These are phyloP conservation scores for Nomia melanderi DNA, from an alignment of 1,140 invertebrate genomes.

Conservation along the genomic window DNA sequence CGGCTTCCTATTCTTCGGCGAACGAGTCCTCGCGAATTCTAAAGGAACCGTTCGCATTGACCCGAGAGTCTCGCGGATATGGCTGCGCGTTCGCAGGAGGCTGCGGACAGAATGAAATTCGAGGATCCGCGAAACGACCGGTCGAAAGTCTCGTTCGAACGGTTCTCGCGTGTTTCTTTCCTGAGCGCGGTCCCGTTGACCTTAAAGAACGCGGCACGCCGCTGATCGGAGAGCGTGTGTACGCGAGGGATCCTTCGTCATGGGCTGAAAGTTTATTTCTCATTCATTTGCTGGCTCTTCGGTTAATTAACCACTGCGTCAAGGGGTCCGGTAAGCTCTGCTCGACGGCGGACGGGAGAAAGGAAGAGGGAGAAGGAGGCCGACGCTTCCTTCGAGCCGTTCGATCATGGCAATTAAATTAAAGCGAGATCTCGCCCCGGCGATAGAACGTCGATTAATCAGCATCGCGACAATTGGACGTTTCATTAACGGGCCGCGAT, in stretches of 20 bases:
- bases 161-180: background rate
- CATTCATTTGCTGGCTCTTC: conserved; percentile 30
- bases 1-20: conserved; percentile 10
- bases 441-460: conserved; percentile 76
- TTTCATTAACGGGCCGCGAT: conserved; percentile 72
- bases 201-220: conserved; percentile 16
- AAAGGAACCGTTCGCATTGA: background rate
- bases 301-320: conserved; percentile 42
- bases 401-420: conserved; percentile 74
- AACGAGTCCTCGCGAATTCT: background rate
- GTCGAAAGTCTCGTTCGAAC: background rate
- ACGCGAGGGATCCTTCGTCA: conserved; percentile 4
- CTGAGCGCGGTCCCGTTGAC: background rate
- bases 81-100: background rate
- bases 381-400: conserved; percentile 13
- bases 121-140: background rate
- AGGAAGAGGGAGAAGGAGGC: background rate
- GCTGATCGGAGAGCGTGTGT: background rate
- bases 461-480: conserved; percentile 72
- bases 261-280: conserved; percentile 27
- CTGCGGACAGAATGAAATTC: conserved; percentile 16
- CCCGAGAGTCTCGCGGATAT: background rate
- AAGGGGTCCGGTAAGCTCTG: background rate
- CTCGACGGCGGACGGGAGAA: conserved; percentile 6
- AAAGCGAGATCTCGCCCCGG: conserved; percentile 69